phyloP scores from a whole-genome alignment of 2,888 invertebrate genomes.

The Folsomia manolachei region DNA sequence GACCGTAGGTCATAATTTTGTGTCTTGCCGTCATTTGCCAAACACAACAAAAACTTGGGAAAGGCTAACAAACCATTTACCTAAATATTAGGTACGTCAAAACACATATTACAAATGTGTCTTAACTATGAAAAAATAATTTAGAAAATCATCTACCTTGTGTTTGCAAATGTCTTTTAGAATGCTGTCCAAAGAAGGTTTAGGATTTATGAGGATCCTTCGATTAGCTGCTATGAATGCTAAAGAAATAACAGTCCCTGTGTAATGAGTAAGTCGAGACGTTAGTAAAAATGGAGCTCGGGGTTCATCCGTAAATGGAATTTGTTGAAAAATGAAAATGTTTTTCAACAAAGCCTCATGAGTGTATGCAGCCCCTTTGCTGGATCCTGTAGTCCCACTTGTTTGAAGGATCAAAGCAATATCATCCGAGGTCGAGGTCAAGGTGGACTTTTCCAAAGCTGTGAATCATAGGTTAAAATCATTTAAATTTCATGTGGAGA shows the following conservation, averaged over 20 bases:
- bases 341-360: constrained; percentile 34
- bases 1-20: constrained; percentile 30
- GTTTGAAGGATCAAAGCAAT: constrained; percentile 39
- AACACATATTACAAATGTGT: background rate
- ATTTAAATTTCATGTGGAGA: background rate
- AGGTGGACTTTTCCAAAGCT: background rate
- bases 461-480: background rate
- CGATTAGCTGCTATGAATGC: constrained; percentile 32
- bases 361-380: constrained; percentile 41
- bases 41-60: constrained; percentile 32
- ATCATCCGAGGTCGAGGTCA: constrained; percentile 18
- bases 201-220: constrained; percentile 18
- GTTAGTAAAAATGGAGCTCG: constrained; percentile 32
- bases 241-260: constrained; percentile 35
- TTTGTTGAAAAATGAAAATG: constrained; percentile 27
- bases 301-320: constrained; percentile 35
- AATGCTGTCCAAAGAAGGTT: constrained; percentile 20
- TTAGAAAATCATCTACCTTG: constrained; percentile 14
- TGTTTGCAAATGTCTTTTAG: constrained; percentile 24
- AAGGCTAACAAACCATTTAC: constrained; percentile 33
- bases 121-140: no score
- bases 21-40: constrained; percentile 29
- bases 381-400: constrained; percentile 44
- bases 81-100: constrained; percentile 1
- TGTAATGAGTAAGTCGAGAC: constrained; percentile 41